phyloP scores from a whole-genome alignment of 2,113 vertebrate genomes.

The Blennius ocellaris region DNA sequence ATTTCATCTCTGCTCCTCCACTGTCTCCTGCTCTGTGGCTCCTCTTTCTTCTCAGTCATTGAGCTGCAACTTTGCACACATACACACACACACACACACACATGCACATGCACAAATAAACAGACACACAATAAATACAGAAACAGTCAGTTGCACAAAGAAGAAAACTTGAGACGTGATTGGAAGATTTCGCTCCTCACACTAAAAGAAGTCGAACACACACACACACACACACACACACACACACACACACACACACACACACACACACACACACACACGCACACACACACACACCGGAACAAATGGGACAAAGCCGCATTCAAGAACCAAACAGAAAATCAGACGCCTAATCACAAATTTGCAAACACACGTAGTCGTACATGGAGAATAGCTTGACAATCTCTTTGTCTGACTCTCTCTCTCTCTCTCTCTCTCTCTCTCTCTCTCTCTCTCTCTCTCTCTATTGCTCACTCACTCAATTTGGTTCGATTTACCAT shows the following conservation, averaged over 20 bases:
- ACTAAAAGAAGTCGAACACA: no score
- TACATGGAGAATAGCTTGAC: constrained; percentile 18
- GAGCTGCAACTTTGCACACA: not conserved
- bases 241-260: no score
- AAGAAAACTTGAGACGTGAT: not conserved
- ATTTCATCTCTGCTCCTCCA: constrained; percentile 21
- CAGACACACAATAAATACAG: not conserved
- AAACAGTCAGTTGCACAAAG: constrained; percentile 10
- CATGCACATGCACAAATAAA: no score
- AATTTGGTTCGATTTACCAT: constrained; percentile 57
- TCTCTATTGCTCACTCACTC: constrained; percentile 23
- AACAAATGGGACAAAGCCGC: no score
- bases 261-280: no score
- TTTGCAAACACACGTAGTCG: constrained; percentile 15
- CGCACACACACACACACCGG: no score
- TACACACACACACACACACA: not conserved
- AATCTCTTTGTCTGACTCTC: constrained; percentile 1
- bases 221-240: no score
- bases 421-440: not conserved
- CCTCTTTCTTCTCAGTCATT: constrained; percentile 13
- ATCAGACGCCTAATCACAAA: constrained; percentile 15
- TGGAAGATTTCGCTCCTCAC: no score
- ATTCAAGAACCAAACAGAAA: not conserved
- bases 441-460: not conserved
- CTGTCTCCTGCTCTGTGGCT: constrained; percentile 14